These are phyloP conservation scores for Oncorhynchus clarkii DNA, from an alignment of 2,113 vertebrate genomes.

Conservation along the genomic window DNA sequence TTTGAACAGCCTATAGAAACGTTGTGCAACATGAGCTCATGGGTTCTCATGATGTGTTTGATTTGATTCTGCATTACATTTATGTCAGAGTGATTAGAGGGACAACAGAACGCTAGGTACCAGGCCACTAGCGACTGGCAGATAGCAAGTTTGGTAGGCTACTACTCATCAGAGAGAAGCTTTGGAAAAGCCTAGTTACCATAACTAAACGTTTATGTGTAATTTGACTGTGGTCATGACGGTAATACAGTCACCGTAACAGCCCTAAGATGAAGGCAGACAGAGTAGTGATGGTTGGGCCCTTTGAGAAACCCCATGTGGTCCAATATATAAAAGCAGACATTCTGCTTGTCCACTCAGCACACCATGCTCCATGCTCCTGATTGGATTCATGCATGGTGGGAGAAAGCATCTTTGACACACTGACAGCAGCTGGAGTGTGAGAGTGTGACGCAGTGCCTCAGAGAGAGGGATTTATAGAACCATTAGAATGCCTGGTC, in stretches of 20 bases:
- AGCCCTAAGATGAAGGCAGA: constrained; percentile 23
- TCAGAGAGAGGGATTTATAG: constrained; percentile 17
- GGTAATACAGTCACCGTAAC: background rate
- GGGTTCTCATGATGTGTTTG: too few species aligned
- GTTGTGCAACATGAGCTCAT: too few species aligned
- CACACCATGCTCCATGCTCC: constrained; percentile 32
- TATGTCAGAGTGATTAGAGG: too few species aligned
- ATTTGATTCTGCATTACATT: too few species aligned
- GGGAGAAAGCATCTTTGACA: constrained; percentile 23
- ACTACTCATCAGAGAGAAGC: too few species aligned
- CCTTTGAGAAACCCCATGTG: constrained; percentile 45
- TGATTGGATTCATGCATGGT: constrained; percentile 54
- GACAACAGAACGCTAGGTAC: too few species aligned
- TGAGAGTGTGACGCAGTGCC: background rate
- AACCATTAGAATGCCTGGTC: constrained; percentile 14
- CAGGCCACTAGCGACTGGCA: too few species aligned
- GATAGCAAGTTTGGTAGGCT: too few species aligned
- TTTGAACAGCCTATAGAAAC: too few species aligned
- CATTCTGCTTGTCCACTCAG: background rate
- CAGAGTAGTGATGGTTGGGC: constrained; percentile 28
- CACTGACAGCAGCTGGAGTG: constrained; percentile 1
- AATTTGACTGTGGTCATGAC: too few species aligned
- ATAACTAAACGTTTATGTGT: too few species aligned
- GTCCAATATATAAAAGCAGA: constrained; percentile 14
- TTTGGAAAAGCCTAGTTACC: too few species aligned